These are phyloP conservation scores for Lepidothrix coronata DNA, from an alignment of 2,113 vertebrate genomes.

Conservation along the genomic window DNA sequence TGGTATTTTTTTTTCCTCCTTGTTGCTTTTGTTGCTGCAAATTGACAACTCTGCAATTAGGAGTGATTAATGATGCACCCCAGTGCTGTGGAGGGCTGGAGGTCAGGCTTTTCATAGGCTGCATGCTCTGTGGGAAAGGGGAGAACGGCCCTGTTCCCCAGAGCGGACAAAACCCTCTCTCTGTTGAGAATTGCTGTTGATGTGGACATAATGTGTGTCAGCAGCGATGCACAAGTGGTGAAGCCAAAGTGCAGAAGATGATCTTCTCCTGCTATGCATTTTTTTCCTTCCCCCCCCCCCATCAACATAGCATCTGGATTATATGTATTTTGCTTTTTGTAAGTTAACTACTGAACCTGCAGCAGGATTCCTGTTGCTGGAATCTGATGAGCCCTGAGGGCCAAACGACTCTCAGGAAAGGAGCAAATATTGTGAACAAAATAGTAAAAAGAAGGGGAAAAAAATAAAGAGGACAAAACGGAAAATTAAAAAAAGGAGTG, in stretches of 20 bases:
- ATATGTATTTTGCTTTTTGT: background rate
- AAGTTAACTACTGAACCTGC: background rate
- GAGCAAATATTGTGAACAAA: background rate
- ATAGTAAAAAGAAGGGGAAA: background rate
- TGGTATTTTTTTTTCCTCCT: background rate
- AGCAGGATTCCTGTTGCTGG: background rate
- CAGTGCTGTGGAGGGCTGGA: constrained; percentile 15
- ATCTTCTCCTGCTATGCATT: background rate
- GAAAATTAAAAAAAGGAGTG: background rate
- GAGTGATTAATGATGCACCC: constrained; percentile 71
- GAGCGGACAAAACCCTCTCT: background rate
- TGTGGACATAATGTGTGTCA: background rate
- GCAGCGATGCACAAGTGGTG: background rate
- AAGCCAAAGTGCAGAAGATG: background rate
- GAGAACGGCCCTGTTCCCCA: background rate
- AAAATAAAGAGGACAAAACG: background rate
- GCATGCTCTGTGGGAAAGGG: constrained; percentile 63
- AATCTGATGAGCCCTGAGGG: background rate
- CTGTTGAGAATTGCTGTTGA: background rate
- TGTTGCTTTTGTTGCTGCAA: constrained; percentile 61
- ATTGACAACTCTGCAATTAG: constrained; percentile 69
- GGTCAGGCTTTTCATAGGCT: constrained; percentile 45
- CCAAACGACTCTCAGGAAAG: background rate
- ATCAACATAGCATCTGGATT: background rate
- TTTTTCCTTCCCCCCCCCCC: background rate